These are phyloP conservation scores for Cervus canadensis DNA, from an alignment of 2,113 vertebrate species.

Conservation along the genomic window DNA sequence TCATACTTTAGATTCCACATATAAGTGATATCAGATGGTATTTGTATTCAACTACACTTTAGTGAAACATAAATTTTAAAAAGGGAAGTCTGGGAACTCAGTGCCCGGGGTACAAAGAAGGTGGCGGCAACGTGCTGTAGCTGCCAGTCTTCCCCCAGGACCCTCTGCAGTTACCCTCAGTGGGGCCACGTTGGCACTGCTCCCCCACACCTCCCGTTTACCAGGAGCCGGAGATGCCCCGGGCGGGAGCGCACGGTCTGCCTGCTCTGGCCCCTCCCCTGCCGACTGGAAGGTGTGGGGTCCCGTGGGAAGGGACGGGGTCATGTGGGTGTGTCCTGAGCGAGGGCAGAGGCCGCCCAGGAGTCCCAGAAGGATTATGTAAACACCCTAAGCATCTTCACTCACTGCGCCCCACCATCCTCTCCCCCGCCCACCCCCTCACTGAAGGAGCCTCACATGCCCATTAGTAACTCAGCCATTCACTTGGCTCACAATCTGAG, in stretches of 20 bases:
- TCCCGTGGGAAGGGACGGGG: not conserved
- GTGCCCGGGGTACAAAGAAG: not conserved
- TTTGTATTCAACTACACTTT: not conserved
- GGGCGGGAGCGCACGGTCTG: not conserved
- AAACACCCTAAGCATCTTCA: conserved; percentile 53
- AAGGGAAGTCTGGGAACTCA: not conserved
- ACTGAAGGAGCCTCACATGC: not conserved
- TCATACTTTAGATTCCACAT: not conserved
- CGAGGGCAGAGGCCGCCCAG: conserved; percentile 58
- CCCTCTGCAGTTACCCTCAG: not conserved
- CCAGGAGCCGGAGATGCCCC: not conserved
- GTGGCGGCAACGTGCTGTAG: not conserved
- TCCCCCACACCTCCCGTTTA: not conserved
- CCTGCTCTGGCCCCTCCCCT: not conserved
- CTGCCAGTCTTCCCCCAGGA: not conserved
- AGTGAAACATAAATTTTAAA: not conserved
- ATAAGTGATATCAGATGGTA: not conserved
- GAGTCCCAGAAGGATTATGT: conserved; percentile 46
- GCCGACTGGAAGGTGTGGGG: conserved; percentile 9
- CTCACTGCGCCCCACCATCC: conserved; percentile 49
- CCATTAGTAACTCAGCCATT: conserved; percentile 46
- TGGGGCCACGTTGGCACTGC: not conserved
- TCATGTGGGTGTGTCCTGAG: conserved; percentile 34
- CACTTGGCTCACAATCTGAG: conserved; percentile 58
- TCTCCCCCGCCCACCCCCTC: conserved; percentile 1